phyloP scores from a whole-genome alignment of 2,888 invertebrate genomes.

The Tyria jacobaeae region DNA sequence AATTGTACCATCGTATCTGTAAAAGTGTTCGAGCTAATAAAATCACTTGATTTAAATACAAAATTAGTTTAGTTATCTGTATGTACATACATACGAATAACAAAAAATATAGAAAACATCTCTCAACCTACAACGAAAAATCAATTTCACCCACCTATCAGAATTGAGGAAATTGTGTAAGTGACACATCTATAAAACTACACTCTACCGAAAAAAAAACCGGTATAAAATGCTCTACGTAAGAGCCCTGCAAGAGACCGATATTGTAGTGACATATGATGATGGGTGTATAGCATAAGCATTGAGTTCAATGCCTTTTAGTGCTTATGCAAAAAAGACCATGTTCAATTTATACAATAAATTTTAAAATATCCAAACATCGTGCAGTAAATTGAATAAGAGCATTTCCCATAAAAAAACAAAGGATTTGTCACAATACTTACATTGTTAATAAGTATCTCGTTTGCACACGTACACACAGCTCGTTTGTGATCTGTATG shows the following conservation, averaged over 20 bases:
- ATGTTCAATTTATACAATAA: background rate
- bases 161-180: slow-evolving; percentile 18
- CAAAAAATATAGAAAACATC: background rate
- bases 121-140: background rate
- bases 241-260: slow-evolving; percentile 34
- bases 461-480: no score
- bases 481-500: no score
- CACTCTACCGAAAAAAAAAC: slow-evolving; percentile 7
- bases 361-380: background rate
- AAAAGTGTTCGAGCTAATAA: no score
- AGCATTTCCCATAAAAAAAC: background rate
- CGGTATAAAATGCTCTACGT: slow-evolving; percentile 8
- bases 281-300: slow-evolving; percentile 37
- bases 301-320: slow-evolving; percentile 32
- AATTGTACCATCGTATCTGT: no score
- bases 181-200: slow-evolving; percentile 6
- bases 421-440: no score
- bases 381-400: background rate
- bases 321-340: slow-evolving; percentile 17
- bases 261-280: slow-evolving; percentile 41
- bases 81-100: background rate
- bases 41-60: no score
- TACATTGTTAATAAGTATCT: no score
- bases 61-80: no score
- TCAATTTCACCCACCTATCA: background rate